Percentiles rank a stretch among this genome's conserved stretches.
phyloP scores from a whole-genome alignment of 2,888 invertebrate genomes.

The Thera obeliscata region DNA sequence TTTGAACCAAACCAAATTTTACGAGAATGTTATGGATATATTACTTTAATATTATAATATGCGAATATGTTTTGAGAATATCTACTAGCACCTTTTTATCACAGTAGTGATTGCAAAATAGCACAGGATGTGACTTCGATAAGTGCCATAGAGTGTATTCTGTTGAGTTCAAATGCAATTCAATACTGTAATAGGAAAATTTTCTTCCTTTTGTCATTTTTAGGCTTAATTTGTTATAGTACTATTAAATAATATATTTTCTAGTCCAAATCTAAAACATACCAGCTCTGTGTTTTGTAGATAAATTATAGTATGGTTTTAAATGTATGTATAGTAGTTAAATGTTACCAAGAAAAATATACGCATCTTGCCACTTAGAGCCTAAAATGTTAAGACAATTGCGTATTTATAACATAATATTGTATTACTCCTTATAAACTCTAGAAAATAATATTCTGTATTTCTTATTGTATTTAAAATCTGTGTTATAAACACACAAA shows the following conservation, averaged over 20 bases:
- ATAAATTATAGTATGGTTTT: slow-evolving; percentile 10
- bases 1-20: slow-evolving; percentile 13
- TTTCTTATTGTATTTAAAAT: slow-evolving; percentile 16
- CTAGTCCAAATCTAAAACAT: slow-evolving; percentile 42
- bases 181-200: slow-evolving; percentile 6
- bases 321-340: slow-evolving; percentile 24
- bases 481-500: slow-evolving; percentile 50
- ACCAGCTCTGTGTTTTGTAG: slow-evolving; percentile 17
- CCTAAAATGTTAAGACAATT: slow-evolving; percentile 24
- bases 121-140: slow-evolving; percentile 34
- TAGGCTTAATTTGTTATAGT: slow-evolving; percentile 33
- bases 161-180: slow-evolving; percentile 24
- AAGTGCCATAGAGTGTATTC: slow-evolving; percentile 34
- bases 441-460: slow-evolving; percentile 16
- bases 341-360: slow-evolving; percentile 18
- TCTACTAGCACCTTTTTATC: background rate
- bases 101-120: slow-evolving; percentile 20
- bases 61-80: slow-evolving; percentile 22
- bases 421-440: slow-evolving; percentile 23
- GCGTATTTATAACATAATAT: slow-evolving; percentile 22
- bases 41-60: background rate
- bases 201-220: slow-evolving; percentile 29
- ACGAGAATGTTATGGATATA: too few relatives aligned
- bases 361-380: slow-evolving; percentile 36
- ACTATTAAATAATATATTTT: slow-evolving; percentile 34